Evolutionary conservation across 2,113 vertebrate species (phyloP).

Genomic region (Raja brachyura): DNA sequence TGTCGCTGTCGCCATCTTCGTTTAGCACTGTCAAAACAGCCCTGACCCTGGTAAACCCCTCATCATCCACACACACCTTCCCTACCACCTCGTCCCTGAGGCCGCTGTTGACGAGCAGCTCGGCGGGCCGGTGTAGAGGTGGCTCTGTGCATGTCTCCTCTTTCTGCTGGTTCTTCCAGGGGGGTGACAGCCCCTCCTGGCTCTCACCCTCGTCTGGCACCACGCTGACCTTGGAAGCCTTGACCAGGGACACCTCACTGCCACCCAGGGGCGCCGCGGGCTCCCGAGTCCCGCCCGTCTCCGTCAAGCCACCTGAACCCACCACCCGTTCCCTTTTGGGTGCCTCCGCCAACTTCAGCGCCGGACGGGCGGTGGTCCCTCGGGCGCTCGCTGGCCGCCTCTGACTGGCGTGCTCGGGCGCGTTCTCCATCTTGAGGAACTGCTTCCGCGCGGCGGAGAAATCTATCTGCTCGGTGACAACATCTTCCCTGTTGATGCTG

Average conservation of each 20-base stretch:
- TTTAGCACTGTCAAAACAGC: slow-evolving; percentile 79
- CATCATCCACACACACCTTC: slow-evolving; percentile 71
- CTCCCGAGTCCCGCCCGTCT: slow-evolving; percentile 42
- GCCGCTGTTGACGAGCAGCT: slow-evolving; percentile 43
- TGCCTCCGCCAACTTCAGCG: slow-evolving; percentile 64
- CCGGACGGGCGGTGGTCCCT: slow-evolving; percentile 85
- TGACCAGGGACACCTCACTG: slow-evolving; percentile 41
- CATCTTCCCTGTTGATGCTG: slow-evolving; percentile 66
- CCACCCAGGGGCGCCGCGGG: slow-evolving; percentile 46
- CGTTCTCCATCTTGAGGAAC: slow-evolving; percentile 76
- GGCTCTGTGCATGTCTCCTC: slow-evolving; percentile 42
- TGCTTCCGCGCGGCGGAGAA: slow-evolving; percentile 85
- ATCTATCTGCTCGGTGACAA: slow-evolving; percentile 85
- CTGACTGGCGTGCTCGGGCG: slow-evolving; percentile 44
- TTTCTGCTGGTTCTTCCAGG: not conserved
- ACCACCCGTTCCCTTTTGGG: slow-evolving; percentile 49
- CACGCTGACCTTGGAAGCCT: slow-evolving; percentile 56
- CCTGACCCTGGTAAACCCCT: slow-evolving; percentile 77
- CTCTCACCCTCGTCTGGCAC: slow-evolving; percentile 38
- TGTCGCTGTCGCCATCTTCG: slow-evolving; percentile 69
- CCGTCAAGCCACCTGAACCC: slow-evolving; percentile 45
- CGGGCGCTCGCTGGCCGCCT: slow-evolving; percentile 70
- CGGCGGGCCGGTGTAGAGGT: slow-evolving; percentile 39
- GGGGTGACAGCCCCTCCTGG: slow-evolving; percentile 41
- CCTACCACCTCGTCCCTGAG: slow-evolving; percentile 53